Percentiles rank a stretch among this genome's conserved stretches.
Evolutionary conservation across 2,888 invertebrate genomes (phyloP).

Genomic region (Psococerastis gibbosa): DNA sequence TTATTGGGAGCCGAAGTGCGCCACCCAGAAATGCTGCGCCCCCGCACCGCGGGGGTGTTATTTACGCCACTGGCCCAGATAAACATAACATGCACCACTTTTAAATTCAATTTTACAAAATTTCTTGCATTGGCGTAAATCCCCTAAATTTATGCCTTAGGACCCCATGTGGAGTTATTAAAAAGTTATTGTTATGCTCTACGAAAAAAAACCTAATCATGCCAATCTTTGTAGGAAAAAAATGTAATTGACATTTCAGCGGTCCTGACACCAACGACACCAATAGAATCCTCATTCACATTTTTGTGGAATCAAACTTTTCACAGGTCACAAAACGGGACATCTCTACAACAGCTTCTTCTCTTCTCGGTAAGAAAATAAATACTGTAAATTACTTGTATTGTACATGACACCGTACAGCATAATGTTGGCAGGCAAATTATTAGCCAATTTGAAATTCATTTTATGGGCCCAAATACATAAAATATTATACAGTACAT

Average conservation of each 20-base stretch:
- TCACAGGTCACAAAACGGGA: neutral
- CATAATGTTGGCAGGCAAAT: too few relatives aligned
- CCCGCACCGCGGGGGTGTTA: too few relatives aligned
- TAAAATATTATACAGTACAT: too few relatives aligned
- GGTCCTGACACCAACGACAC: neutral
- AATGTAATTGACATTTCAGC: neutral
- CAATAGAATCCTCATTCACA: neutral
- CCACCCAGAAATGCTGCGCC: too few relatives aligned
- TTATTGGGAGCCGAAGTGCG: too few relatives aligned
- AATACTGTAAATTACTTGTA: too few relatives aligned
- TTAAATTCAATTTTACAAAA: neutral
- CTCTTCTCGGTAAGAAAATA: neutral
- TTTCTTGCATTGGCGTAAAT: neutral
- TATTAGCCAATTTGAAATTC: too few relatives aligned
- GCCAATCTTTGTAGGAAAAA: neutral
- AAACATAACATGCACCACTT: too few relatives aligned
- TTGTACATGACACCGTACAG: too few relatives aligned
- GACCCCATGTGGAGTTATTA: neutral
- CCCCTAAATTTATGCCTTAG: neutral
- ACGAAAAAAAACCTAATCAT: neutral
- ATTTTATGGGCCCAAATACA: too few relatives aligned
- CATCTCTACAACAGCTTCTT: neutral
- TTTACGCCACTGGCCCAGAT: too few relatives aligned
- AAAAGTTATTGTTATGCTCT: neutral
- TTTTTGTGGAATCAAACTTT: constrained; percentile 1